Evolutionary conservation across 1,140 invertebrate species (phyloP).

Genomic region (Aphaenogaster floridana): DNA sequence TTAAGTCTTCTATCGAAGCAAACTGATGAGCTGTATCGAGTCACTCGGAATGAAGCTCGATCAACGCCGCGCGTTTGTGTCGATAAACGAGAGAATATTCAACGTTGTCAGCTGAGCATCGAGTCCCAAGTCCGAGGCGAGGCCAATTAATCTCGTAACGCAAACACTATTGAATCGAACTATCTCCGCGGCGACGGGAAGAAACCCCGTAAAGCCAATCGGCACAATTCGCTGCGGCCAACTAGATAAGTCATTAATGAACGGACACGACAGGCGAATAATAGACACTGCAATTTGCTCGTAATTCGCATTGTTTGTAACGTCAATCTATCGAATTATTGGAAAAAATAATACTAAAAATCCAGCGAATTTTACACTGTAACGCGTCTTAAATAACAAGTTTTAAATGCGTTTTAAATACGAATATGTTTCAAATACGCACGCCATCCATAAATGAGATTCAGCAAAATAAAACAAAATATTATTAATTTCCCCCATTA

Average conservation of each 20-base stretch:
- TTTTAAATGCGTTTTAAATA: background rate
- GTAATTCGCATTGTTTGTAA: background rate
- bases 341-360: background rate
- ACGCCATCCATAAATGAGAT: background rate
- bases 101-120: slow-evolving; percentile 29
- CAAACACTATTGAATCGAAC: slow-evolving; percentile 45
- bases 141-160: slow-evolving; percentile 52
- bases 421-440: background rate
- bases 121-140: slow-evolving; percentile 60
- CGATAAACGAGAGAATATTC: slow-evolving; percentile 51
- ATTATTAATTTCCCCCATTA: slow-evolving; percentile 1
- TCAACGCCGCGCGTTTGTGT: slow-evolving; percentile 36
- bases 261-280: slow-evolving; percentile 10
- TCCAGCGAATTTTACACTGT: background rate
- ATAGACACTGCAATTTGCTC: background rate
- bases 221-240: background rate
- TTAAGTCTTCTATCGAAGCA: background rate
- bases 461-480: background rate
- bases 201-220: slow-evolving; percentile 48
- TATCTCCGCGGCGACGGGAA: slow-evolving; percentile 28
- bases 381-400: background rate
- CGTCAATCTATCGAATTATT: background rate
- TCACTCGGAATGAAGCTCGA: background rate
- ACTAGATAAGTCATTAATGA: slow-evolving; percentile 37
- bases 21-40: background rate